Evolutionary conservation across 37 sponge, comb jelly and placozoan species (phyloP).

Genomic region (Haliclona indistincta): DNA sequence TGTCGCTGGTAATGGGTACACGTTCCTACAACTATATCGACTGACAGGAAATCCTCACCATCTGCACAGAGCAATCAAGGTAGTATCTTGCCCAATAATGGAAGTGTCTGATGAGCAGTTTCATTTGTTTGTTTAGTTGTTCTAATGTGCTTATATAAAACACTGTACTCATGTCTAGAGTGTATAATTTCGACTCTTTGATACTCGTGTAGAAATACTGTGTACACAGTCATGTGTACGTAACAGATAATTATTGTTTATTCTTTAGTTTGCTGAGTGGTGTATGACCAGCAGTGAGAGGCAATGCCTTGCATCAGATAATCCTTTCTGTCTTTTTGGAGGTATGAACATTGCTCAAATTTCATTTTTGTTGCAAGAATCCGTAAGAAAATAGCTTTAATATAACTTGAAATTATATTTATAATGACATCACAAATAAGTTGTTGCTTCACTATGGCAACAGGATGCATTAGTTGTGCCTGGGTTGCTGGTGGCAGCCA

Average conservation of each 20-base stretch:
- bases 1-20: slow-evolving; percentile 91
- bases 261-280: slow-evolving; percentile 84
- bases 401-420: too few relatives aligned
- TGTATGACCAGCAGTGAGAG: slow-evolving; percentile 45
- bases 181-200: not conserved
- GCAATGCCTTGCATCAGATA: slow-evolving; percentile 60
- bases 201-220: not conserved
- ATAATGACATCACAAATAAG: too few relatives aligned
- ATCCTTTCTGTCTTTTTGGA: slow-evolving; percentile 91
- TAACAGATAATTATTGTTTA: not conserved
- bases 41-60: slow-evolving; percentile 61
- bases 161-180: not conserved
- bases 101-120: not conserved
- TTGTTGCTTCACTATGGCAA: too few relatives aligned
- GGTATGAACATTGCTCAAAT: too few relatives aligned
- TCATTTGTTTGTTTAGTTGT: slow-evolving; percentile 2
- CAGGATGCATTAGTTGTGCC: too few relatives aligned
- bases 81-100: slow-evolving; percentile 2
- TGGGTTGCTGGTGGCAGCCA: too few relatives aligned
- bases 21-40: slow-evolving; percentile 81
- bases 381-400: too few relatives aligned
- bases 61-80: slow-evolving; percentile 72
- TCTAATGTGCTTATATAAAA: not conserved
- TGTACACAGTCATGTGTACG: not conserved
- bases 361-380: too few relatives aligned